Base-by-base conservation (phyloP, 2,888 invertebrate species). In the Diplolepis rosae region DNA sequence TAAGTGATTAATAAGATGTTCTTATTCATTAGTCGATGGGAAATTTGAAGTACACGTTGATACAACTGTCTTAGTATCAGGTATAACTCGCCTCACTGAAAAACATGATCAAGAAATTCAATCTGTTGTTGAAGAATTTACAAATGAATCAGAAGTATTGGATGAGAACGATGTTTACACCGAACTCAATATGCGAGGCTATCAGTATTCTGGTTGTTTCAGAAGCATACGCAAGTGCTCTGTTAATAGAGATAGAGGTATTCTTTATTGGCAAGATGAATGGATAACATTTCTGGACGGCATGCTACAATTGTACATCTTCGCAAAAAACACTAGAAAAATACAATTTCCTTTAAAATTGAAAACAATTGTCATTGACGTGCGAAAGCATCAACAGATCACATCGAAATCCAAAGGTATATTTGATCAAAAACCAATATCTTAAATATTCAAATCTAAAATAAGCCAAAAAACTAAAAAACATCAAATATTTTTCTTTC, bases 271-370 rank as follows among this genome's bases (percentile, higher is more conserved):
- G 93, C 88, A 88, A 18, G 91, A 90, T 70, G 92, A 93, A 80
- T 94, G 93, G 93, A 90, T 92, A 3, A 90, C 92, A 0, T 94
- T 93, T 84, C 88, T 94, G 82, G 94, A 94, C 80, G 92, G 91
- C 11, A 91, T 94, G 90, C 86, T 94, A 18, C 94, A 94, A 81
- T 89, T 92, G 73, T 89, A 90, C 39, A 88, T 92, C 30, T 77
- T 92, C 4, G 85, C 86, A 7, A 78, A 87, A 48, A 87, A 90
- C 28, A 84, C 88, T 22, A 87, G 90, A 69, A 83, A 89, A 13
- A 84, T 92, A 0, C 89, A 89, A 74, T 87, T 93, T 4, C 93
- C 93, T 0, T 91, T 91, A 0, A 87, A 90, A 9, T 90, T 93
- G 68, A 89, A 89, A 51, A 91, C 90, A 74, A 75, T 93, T 6